A percentile compares a stretch with the other conserved stretches of the same genome.
Conservation (phyloP, 2,888 invertebrate species). For the Cosmorhoe ocellata region DNA sequence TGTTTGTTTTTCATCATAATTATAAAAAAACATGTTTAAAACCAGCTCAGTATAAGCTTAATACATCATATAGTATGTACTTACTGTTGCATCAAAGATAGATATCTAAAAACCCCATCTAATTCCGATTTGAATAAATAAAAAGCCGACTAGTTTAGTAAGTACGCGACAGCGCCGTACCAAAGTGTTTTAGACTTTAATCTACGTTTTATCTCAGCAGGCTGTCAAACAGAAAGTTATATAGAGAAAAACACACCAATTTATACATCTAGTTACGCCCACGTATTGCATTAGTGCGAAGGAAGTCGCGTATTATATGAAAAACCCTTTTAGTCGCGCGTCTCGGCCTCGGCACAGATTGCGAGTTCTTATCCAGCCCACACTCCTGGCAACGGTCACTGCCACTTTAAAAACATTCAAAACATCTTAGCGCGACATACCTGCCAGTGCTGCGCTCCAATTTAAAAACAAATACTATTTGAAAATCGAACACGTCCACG, state of each 20-base stretch:
- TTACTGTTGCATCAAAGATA: constrained; percentile 13
- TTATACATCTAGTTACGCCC: constrained; percentile 47
- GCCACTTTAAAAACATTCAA: constrained; percentile 53
- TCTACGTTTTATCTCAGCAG: constrained; percentile 26
- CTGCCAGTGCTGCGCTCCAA: constrained; percentile 28
- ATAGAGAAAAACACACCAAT: constrained; percentile 40
- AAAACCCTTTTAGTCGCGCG: constrained; percentile 39
- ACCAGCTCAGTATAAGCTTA: constrained; percentile 11
- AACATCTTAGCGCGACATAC: constrained; percentile 52
- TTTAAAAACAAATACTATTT: constrained; percentile 29
- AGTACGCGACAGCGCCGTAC: constrained; percentile 14
- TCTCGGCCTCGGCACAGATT: constrained; percentile 64
- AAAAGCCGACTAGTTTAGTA: constrained; percentile 19
- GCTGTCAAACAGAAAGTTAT: constrained; percentile 39
- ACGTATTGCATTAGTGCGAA: constrained; percentile 48
- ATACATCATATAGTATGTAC: neutral
- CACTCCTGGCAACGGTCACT: constrained; percentile 61
- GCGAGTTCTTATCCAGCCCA: constrained; percentile 58
- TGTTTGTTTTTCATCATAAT: no score
- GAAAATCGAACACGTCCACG: constrained; percentile 52
- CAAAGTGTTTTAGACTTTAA: constrained; percentile 21
- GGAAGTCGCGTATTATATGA: constrained; percentile 53
- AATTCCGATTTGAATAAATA: constrained; percentile 25
- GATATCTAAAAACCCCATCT: constrained; percentile 19
- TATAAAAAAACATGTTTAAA: constrained; percentile 1